Evolutionary conservation across 2,888 invertebrate genomes (phyloP), one percentile per base, ranked within the genome.

Genomic region (Odontothrips loti): DNA sequence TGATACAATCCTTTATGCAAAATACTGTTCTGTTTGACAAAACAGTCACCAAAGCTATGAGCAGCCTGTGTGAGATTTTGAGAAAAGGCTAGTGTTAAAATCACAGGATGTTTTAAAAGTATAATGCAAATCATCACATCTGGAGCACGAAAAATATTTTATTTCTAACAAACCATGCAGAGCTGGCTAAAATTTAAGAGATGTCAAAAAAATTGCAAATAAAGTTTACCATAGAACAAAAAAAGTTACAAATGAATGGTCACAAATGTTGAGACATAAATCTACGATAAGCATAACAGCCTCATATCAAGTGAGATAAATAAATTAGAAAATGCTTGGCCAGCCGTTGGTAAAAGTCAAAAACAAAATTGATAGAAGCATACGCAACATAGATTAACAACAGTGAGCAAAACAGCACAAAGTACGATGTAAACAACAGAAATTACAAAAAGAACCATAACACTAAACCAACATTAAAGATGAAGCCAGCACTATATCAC

Each of bases 331-430:
- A 43, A 43, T 43, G 34, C 34, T 43, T 43, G 34, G 34, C 34
- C 34, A 43, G 34, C 34, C 34, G 34, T 43, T 43, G 34, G 34
- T 43, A 43, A 43, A 43, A 43, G 34, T 43, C 2, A 6, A 43
- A 43, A 43, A 43, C n/a, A 58, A 58, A 58, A 12, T 17, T 58
- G 58, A 75, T 75, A 75, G 23, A n/a, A 58, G 17, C 4, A 20
- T 58, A 20, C 15, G 15, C 20, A 58, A 15, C 11, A 23, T 75
- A 58, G 20, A 58, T 58, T 58, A 58, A 27, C 12, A 75, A 75
- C 68, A 75, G 68, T 75, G 68, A 75, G 68, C 68, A 75, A 75
- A 75, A 75, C 23, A 75, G 68, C 68, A 75, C 68, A 75, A 75
- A 75, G 68, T 27, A 23, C 27, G 23, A 75, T 23, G 68, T 75